Evolutionary conservation across 2,113 vertebrate genomes (phyloP), one percentile per base, ranked within the genome.

Genomic region (Cynopterus brachyotis): DNA sequence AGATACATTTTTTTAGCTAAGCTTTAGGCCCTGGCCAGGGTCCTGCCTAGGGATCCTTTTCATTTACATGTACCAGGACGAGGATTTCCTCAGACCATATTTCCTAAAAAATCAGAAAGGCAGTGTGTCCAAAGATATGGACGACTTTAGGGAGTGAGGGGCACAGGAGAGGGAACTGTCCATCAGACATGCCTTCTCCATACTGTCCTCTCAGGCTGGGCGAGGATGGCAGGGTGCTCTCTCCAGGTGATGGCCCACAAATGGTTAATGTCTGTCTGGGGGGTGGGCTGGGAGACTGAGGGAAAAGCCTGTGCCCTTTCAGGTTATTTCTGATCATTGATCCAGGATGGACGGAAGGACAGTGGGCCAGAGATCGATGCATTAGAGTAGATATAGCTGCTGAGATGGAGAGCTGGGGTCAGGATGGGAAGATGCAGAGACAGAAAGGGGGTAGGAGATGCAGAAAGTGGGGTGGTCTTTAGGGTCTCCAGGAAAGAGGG

Each of bases 241-340:
- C 87, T 37, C 5, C 28, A 42, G 32, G 37, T 10, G 19, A 73
- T 40, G 20, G 62, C 42, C 42, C 88, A 72, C 62, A 2, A 16
- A 84, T 7, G 22, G 70, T 97, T 80, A 83, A 66, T 35, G 19
- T 85, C 72, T 37, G 15, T 62, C 62, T 60, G 32, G 17, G 22
- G 37, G 13, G 9, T 59, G 28, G 45, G 59, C 60, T 62, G 24
- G 69, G 45, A 57, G 64, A 20, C 75, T 1, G n/a, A 72, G n/a
- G 59, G 76, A 97, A 59, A 89, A 82, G n/a, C 67, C 78, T 91
- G n/a, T 86, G 57, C 45, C 93, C 81, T 95, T 80, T 75, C 8
- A 1, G 40, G 42, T 97, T 96, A 97, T 96, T 97, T 97, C 97
- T 93, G 94, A 96, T 82, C 95, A 96, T 95, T 94, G 96, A 97